Conservation (phyloP, 2,797 vertebrate species). For the Anguilla pacifica region DNA sequence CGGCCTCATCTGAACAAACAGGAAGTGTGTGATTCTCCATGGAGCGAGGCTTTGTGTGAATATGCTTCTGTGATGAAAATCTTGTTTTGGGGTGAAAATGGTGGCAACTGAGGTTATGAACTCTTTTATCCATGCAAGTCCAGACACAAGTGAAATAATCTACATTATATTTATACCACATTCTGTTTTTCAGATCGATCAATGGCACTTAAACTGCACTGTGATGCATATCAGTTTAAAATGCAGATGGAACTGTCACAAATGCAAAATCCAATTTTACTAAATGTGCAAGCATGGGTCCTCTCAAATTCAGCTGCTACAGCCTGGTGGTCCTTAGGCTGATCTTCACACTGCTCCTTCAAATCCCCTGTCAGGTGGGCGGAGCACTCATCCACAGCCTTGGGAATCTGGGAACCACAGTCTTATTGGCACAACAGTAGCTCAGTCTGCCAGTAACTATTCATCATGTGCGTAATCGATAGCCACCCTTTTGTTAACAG, state of each 20-base stretch:
- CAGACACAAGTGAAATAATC: not conserved
- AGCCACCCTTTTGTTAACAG: not conserved
- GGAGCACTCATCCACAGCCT: not conserved
- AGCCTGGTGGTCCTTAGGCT: not conserved
- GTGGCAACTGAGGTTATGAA: not conserved
- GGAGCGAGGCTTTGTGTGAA: not conserved
- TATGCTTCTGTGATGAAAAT: not conserved
- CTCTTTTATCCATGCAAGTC: not conserved
- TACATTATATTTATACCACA: not conserved
- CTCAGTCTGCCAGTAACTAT: not conserved
- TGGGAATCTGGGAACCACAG: not conserved
- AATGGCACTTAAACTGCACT: not conserved
- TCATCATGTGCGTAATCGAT: not conserved
- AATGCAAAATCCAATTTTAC: not conserved
- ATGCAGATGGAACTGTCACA: not conserved
- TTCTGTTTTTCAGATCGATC: not conserved
- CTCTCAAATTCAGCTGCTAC: not conserved
- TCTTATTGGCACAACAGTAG: not conserved
- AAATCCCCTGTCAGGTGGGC: not conserved
- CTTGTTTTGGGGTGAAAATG: not conserved
- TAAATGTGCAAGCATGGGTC: not conserved
- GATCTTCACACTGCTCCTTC: not conserved
- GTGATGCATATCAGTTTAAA: not conserved
- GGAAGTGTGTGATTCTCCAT: not conserved
- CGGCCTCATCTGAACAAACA: not conserved